Evolutionary conservation across 2,888 invertebrate species (phyloP).

Genomic region (Polymixis flavicincta): DNA sequence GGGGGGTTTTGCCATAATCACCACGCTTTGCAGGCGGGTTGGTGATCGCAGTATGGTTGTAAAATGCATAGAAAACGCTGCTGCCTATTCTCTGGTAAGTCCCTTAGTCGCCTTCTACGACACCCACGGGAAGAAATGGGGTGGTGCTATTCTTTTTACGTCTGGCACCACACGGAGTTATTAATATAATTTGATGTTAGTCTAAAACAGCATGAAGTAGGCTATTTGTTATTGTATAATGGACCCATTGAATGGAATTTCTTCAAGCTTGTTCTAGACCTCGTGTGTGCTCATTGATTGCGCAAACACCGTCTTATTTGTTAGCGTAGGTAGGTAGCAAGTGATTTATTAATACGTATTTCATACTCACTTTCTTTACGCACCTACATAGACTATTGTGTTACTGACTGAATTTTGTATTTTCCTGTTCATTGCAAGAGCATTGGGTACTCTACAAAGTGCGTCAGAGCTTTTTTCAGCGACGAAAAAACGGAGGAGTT

Average conservation of each 20-base stretch:
- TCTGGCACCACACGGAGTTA: no score
- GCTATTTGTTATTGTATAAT: conserved; percentile 22
- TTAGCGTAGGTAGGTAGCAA: conserved; percentile 23
- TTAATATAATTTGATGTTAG: no score
- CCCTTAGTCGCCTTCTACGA: no score
- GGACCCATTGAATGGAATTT: conserved; percentile 23
- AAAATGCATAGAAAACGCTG: no score
- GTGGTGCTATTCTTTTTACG: no score
- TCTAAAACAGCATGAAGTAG: background rate
- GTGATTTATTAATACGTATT: conserved; percentile 31
- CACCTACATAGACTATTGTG: background rate
- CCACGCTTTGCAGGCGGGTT: no score
- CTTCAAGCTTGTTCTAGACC: conserved; percentile 20
- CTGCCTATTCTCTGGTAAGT: no score
- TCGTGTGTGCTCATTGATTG: conserved; percentile 28
- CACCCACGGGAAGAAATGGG: no score
- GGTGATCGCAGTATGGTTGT: no score
- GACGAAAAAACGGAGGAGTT: no score
- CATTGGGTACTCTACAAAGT: background rate
- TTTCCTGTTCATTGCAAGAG: conserved; percentile 7
- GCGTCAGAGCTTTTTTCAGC: no score
- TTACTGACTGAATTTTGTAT: conserved; percentile 18
- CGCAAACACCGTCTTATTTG: conserved; percentile 38
- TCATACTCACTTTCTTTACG: conserved; percentile 35
- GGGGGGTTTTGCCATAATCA: no score